These are phyloP conservation scores for Ditula angustiorana DNA, from an alignment of 2,888 invertebrate species.

Conservation along the genomic window DNA sequence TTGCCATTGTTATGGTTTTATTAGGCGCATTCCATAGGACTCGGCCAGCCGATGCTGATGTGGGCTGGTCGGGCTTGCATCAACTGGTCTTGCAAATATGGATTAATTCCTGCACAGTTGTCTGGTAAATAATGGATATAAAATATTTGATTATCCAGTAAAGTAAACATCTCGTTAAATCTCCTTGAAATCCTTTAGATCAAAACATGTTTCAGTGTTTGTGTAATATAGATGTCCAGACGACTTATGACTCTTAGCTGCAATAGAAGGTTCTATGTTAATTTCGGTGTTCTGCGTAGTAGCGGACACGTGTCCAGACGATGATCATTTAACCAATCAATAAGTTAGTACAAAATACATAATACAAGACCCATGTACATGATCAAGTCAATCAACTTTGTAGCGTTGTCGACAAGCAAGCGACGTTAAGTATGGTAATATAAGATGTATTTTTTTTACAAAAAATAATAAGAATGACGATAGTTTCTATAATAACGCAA, in stretches of 20 bases:
- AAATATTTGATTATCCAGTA: background rate
- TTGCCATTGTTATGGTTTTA: constrained; percentile 75
- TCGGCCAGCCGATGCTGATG: constrained; percentile 53
- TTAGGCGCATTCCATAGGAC: constrained; percentile 78
- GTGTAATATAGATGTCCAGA: background rate
- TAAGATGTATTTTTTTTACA: background rate
- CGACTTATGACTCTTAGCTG: constrained; percentile 43
- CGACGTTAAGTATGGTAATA: constrained; percentile 1
- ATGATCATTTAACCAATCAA: constrained; percentile 26
- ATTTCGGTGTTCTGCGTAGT: constrained; percentile 57
- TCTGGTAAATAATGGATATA: background rate
- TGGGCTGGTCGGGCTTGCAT: background rate
- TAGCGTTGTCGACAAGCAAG: constrained; percentile 9
- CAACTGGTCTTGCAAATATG: background rate
- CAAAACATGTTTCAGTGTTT: background rate
- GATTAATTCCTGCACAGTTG: background rate
- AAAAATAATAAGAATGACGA: background rate
- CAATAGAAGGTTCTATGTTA: constrained; percentile 68
- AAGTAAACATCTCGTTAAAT: background rate
- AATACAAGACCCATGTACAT: constrained; percentile 3
- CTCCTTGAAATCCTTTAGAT: background rate
- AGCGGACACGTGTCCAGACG: constrained; percentile 11
- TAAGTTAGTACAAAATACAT: constrained; percentile 6
- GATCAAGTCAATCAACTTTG: constrained; percentile 14
- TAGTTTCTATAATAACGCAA: background rate